Conservation (phyloP, 2,113 vertebrate genomes). For the Semicossyphus pulcher region DNA sequence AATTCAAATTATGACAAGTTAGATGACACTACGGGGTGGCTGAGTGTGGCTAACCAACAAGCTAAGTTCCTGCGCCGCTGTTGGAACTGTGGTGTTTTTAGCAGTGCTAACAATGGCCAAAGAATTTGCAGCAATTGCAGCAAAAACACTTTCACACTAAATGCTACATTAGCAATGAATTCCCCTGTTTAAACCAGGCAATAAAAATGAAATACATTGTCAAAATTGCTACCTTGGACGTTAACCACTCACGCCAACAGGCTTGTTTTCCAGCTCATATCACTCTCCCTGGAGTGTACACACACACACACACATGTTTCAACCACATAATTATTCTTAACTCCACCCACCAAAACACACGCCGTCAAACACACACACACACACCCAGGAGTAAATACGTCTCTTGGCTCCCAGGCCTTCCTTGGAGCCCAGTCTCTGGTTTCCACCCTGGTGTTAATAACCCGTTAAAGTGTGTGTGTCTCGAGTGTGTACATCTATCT, state of each 20-base stretch:
- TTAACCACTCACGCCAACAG: neutral
- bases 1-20: no score
- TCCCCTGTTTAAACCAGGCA: no score
- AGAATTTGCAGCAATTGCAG: no score
- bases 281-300: constrained; percentile 32
- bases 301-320: constrained; percentile 7
- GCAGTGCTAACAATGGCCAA: no score
- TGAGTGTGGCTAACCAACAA: no score
- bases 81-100: no score
- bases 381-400: neutral
- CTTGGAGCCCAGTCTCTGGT: neutral
- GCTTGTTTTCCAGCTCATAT: constrained; percentile 39
- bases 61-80: no score
- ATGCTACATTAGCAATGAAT: no score
- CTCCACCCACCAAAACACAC: constrained; percentile 1
- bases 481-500: neutral
- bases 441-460: constrained; percentile 30
- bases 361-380: neutral
- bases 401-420: constrained; percentile 17
- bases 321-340: constrained; percentile 23
- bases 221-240: no score
- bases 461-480: neutral
- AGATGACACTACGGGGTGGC: no score
- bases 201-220: no score
- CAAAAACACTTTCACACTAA: no score